These are phyloP conservation scores for Troides oblongomaculatus DNA, from an alignment of 2,888 invertebrate genomes.

Conservation along the genomic window DNA sequence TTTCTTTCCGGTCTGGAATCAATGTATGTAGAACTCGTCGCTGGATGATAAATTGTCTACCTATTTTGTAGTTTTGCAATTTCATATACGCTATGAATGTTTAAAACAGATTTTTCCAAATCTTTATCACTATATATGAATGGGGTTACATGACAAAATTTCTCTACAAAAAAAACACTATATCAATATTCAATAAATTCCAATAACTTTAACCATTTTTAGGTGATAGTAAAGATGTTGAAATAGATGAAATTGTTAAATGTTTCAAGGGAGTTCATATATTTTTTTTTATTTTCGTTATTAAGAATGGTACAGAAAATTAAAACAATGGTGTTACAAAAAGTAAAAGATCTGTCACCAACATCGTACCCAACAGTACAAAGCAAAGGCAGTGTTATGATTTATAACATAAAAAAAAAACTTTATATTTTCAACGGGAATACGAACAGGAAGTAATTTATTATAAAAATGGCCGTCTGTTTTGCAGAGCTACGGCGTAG, in stretches of 20 bases:
- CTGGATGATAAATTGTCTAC: slow-evolving; percentile 11
- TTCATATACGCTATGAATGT: slow-evolving; percentile 2
- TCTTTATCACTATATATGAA: too few species aligned
- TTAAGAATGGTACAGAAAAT: too few species aligned
- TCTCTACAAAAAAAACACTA: too few species aligned
- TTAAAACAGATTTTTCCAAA: too few species aligned
- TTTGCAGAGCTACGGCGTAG: slow-evolving; percentile 13
- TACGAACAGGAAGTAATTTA: slow-evolving; percentile 20
- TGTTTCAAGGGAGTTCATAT: too few species aligned
- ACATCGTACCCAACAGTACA: neutral
- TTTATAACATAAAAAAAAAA: slow-evolving; percentile 1
- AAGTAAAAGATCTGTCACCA: slow-evolving; percentile 3
- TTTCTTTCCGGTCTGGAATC: slow-evolving; percentile 27
- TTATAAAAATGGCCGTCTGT: slow-evolving; percentile 18
- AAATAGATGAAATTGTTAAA: too few species aligned
- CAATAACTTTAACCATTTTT: too few species aligned
- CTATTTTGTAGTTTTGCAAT: slow-evolving; percentile 1
- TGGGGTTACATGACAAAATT: too few species aligned
- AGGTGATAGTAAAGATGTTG: too few species aligned
- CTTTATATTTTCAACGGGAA: slow-evolving; percentile 10
- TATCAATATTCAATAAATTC: too few species aligned
- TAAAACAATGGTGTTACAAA: slow-evolving; percentile 1
- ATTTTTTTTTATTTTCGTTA: too few species aligned
- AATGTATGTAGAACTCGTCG: slow-evolving; percentile 15
- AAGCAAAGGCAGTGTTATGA: slow-evolving; percentile 5